phyloP scores from a whole-genome alignment of 2,888 invertebrate species.

The Carcina quercana region DNA sequence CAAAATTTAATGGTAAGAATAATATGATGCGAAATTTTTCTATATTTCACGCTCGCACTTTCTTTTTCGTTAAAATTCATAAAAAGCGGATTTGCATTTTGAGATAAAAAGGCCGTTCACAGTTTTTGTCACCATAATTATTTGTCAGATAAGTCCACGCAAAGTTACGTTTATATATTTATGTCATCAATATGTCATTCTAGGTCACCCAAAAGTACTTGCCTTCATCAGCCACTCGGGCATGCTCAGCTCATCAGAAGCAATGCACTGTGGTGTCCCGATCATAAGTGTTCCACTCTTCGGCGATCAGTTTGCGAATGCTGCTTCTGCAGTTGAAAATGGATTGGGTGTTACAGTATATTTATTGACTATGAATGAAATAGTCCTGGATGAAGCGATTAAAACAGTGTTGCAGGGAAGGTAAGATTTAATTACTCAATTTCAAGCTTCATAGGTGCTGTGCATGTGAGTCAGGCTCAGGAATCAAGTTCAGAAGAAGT shows the following conservation, averaged over 20 bases:
- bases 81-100: neutral
- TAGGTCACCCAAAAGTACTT: slow-evolving; percentile 67
- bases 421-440: no score
- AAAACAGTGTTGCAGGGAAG: slow-evolving; percentile 1
- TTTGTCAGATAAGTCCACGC: no score
- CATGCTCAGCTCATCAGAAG: slow-evolving; percentile 64
- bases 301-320: slow-evolving; percentile 68
- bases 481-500: no score
- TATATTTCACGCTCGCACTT: no score
- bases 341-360: slow-evolving; percentile 58
- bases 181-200: no score
- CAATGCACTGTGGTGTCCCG: slow-evolving; percentile 48
- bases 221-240: slow-evolving; percentile 70
- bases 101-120: no score
- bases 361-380: slow-evolving; percentile 18
- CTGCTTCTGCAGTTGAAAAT: slow-evolving; percentile 46
- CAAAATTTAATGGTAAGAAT: no score
- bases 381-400: neutral
- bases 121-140: no score
- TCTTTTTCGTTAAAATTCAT: neutral
- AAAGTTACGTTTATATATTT: no score
- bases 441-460: no score
- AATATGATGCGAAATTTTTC: no score
- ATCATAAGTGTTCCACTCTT: slow-evolving; percentile 67
- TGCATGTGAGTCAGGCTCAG: no score